These are phyloP conservation scores for Trichopoda pennipes DNA, from an alignment of 2,888 invertebrate genomes.

Conservation along the genomic window DNA sequence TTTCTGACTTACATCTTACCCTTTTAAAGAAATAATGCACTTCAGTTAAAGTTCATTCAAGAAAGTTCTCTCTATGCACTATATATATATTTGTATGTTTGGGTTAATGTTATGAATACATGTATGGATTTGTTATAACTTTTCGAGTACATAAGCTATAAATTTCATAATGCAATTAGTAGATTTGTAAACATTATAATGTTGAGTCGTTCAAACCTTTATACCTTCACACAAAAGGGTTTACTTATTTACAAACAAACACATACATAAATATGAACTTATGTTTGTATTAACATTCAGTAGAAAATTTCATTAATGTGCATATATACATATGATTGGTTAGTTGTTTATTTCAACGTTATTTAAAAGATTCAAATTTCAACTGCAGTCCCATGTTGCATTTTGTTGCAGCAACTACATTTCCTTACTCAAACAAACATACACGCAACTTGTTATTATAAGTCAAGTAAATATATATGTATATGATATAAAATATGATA, in stretches of 20 bases:
- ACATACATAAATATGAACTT: not conserved
- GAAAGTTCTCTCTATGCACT: not conserved
- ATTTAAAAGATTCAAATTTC: conserved; percentile 48
- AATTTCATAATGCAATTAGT: conserved; percentile 68
- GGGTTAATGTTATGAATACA: not conserved
- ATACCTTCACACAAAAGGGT: not conserved
- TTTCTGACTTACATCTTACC: conserved; percentile 30
- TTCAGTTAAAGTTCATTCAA: conserved; percentile 31
- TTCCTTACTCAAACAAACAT: not conserved
- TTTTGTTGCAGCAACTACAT: conserved; percentile 33
- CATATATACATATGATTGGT: not conserved
- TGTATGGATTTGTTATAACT: conserved; percentile 30
- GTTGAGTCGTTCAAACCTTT: conserved; percentile 31
- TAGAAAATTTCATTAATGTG: not conserved
- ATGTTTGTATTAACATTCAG: not conserved
- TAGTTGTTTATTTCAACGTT: conserved; percentile 7
- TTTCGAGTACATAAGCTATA: conserved; percentile 59
- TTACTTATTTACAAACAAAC: not conserved
- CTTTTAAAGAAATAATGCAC: conserved; percentile 14
- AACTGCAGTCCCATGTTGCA: conserved; percentile 23
- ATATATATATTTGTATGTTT: not conserved
- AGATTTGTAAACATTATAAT: conserved; percentile 66
- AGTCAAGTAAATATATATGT: too few relatives aligned
- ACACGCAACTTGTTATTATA: conserved; percentile 18
- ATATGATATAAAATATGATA: conserved; percentile 10